A percentile compares a stretch with the other conserved stretches of the same genome.
Conservation (phyloP, 2,797 vertebrate species). For the Yasuhikotakia modesta region DNA sequence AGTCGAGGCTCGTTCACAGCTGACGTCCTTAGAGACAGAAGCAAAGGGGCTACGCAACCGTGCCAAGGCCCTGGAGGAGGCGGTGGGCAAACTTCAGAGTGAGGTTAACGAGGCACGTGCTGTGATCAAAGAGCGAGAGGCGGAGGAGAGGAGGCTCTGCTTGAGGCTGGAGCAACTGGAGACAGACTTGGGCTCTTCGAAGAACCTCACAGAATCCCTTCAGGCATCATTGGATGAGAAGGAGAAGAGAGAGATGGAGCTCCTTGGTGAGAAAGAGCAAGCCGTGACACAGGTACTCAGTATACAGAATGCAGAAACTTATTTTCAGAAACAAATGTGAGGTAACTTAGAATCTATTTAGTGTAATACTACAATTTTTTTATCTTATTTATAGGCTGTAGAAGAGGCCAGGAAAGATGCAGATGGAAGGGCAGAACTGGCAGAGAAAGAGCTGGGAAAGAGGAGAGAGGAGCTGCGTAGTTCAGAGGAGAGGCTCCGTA, state of each 20-base stretch:
- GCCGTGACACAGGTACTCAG: slow-evolving; percentile 78
- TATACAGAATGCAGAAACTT: background rate
- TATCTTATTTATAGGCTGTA: slow-evolving; percentile 72
- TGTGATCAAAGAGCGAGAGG: slow-evolving; percentile 79
- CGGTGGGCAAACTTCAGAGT: slow-evolving; percentile 75
- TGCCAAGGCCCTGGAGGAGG: slow-evolving; percentile 77
- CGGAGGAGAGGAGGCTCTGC: slow-evolving; percentile 79
- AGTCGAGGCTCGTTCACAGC: slow-evolving; percentile 65
- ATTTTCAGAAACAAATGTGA: background rate
- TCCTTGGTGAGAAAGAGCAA: slow-evolving; percentile 88
- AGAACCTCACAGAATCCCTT: slow-evolving; percentile 80
- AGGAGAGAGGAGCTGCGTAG: slow-evolving; percentile 71
- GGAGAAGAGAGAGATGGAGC: slow-evolving; percentile 85
- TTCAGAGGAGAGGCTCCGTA: slow-evolving; percentile 77
- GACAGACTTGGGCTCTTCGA: slow-evolving; percentile 87
- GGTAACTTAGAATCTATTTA: background rate
- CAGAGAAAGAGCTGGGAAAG: slow-evolving; percentile 81
- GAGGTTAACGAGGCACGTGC: slow-evolving; percentile 72
- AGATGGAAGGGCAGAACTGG: slow-evolving; percentile 75
- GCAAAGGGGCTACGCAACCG: slow-evolving; percentile 73
- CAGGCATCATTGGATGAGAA: slow-evolving; percentile 84
- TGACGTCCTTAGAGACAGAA: slow-evolving; percentile 76
- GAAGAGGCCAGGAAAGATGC: slow-evolving; percentile 82
- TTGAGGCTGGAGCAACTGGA: slow-evolving; percentile 87
- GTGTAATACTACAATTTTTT: background rate